Percentiles rank a stretch among this genome's conserved stretches.
Conservation (phyloP, 2,797 vertebrate genomes). For the Numenius phaeopus region DNA sequence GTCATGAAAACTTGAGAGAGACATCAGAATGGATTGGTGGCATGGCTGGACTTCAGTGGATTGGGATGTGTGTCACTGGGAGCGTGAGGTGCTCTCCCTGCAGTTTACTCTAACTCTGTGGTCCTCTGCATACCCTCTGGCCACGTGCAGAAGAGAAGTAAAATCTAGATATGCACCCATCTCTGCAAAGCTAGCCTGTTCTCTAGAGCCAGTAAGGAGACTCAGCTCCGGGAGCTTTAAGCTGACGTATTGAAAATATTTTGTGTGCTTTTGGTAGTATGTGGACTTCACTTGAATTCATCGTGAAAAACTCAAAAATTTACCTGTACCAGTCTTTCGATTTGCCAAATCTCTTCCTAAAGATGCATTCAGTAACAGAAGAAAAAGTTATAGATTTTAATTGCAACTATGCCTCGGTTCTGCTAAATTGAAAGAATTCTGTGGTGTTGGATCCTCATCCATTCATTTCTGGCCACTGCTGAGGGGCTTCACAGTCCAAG, state of each 20-base stretch:
- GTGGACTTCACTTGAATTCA: background rate
- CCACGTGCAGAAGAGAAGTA: background rate
- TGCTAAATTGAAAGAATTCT: background rate
- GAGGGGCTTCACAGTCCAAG: background rate
- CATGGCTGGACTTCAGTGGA: background rate
- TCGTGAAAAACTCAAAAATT: background rate
- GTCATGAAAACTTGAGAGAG: background rate
- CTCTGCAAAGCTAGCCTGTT: background rate
- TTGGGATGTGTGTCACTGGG: background rate
- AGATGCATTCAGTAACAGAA: background rate
- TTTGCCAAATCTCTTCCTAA: background rate
- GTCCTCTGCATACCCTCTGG: background rate
- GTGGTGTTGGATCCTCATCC: background rate
- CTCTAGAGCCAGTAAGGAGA: background rate
- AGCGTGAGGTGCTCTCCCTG: rapidly evolving
- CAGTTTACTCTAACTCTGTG: background rate
- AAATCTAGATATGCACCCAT: background rate
- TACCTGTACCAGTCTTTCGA: background rate
- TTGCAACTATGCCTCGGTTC: background rate
- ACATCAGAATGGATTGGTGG: background rate
- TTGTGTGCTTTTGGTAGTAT: background rate
- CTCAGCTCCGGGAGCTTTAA: background rate
- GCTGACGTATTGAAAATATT: background rate
- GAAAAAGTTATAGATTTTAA: background rate
- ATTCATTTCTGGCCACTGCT: background rate